Percentiles rank a stretch among this genome's conserved stretches.
These are phyloP conservation scores for Papilio elwesi DNA, from an alignment of 2,888 invertebrate genomes.

Conservation along the genomic window DNA sequence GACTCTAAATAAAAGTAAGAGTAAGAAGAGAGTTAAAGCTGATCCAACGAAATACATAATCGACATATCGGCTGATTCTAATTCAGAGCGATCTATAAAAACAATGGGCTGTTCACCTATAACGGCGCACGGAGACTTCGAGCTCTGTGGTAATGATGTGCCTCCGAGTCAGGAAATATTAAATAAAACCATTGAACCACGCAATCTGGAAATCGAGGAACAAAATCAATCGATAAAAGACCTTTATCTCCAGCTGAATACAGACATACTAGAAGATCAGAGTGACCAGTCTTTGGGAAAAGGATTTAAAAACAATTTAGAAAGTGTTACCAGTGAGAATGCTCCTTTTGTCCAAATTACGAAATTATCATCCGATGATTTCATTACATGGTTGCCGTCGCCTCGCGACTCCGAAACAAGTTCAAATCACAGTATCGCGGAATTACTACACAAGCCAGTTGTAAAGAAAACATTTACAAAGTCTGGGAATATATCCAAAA, in stretches of 20 bases:
- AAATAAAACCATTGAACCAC: constrained; percentile 50
- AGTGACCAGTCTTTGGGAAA: constrained; percentile 24
- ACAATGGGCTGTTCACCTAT: constrained; percentile 62
- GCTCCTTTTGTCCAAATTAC: constrained; percentile 41
- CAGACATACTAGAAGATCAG: constrained; percentile 45
- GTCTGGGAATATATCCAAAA: not conserved
- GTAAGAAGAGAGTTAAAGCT: not conserved
- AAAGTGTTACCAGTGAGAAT: not conserved
- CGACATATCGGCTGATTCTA: constrained; percentile 36
- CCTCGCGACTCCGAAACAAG: constrained; percentile 42
- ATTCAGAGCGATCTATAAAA: constrained; percentile 59
- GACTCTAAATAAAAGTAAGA: not conserved
- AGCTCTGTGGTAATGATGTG: constrained; percentile 50
- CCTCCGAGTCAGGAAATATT: constrained; percentile 59
- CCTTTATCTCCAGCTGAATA: constrained; percentile 58
- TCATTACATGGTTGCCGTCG: constrained; percentile 46
- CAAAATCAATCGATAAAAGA: constrained; percentile 55
- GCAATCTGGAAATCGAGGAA: constrained; percentile 60
- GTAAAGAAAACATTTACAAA: constrained; percentile 15
- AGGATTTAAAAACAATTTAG: not conserved
- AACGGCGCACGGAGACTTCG: constrained; percentile 63
- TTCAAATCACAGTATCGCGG: constrained; percentile 13
- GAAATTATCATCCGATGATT: constrained; percentile 45
- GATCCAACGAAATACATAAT: constrained; percentile 17
- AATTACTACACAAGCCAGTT: constrained; percentile 18